Conservation (phyloP, 2,888 invertebrate species). For the Mycalesis mineus region DNA sequence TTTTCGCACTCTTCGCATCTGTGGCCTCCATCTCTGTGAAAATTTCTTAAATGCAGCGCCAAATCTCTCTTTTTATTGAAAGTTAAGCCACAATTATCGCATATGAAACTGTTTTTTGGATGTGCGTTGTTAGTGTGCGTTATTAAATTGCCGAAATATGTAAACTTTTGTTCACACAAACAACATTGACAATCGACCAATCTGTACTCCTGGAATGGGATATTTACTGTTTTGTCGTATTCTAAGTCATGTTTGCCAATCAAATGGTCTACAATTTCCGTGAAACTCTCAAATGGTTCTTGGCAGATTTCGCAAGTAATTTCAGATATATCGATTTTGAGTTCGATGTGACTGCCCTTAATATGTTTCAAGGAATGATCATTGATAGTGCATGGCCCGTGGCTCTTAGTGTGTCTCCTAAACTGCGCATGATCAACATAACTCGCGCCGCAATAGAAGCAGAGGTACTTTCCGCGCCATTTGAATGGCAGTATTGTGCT, state of each 20-base stretch:
- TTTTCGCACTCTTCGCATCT: conserved; percentile 52
- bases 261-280: conserved; percentile 58
- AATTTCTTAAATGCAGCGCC: conserved; percentile 47
- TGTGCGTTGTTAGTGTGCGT: conserved; percentile 54
- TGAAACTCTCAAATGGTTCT: conserved; percentile 44
- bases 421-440: conserved; percentile 52
- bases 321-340: conserved; percentile 63
- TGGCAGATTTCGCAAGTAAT: conserved; percentile 57
- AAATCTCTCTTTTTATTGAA: conserved; percentile 58
- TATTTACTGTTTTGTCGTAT: conserved; percentile 52
- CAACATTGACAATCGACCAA: conserved; percentile 51
- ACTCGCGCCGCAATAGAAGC: conserved; percentile 60
- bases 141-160: conserved; percentile 52
- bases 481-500: conserved; percentile 65
- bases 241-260: conserved; percentile 52
- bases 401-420: conserved; percentile 57
- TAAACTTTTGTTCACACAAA: conserved; percentile 51
- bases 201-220: conserved; percentile 53
- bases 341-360: conserved; percentile 52
- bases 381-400: conserved; percentile 49
- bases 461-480: conserved; percentile 61
- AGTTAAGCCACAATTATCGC: conserved; percentile 53
- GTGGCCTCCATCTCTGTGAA: conserved; percentile 52
- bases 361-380: conserved; percentile 50
- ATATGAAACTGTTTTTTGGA: conserved; percentile 51